These are phyloP conservation scores for Coregonus clupeaformis DNA, from an alignment of 2,113 vertebrate species.

Conservation along the genomic window DNA sequence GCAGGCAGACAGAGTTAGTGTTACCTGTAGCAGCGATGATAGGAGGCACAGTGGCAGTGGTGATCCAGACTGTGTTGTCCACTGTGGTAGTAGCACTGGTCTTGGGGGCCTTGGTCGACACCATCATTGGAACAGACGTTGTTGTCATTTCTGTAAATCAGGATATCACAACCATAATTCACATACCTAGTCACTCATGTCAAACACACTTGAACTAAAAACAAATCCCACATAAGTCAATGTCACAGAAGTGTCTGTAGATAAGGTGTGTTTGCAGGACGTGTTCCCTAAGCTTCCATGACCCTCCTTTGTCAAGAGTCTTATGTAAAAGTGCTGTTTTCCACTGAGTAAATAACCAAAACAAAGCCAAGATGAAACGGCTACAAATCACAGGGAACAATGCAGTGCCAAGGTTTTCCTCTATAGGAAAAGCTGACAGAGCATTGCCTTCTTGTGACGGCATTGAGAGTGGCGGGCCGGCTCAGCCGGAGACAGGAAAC, in stretches of 20 bases:
- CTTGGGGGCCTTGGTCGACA: constrained; percentile 46
- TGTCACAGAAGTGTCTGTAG: constrained; percentile 19
- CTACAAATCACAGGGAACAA: constrained; percentile 62
- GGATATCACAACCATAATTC: constrained; percentile 58
- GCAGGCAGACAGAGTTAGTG: neutral
- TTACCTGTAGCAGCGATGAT: constrained; percentile 66
- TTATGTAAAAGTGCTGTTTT: constrained; percentile 45
- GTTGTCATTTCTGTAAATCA: constrained; percentile 63
- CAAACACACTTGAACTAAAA: neutral
- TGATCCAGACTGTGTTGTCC: constrained; percentile 43
- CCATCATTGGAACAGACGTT: constrained; percentile 56
- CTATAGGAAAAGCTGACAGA: constrained; percentile 68
- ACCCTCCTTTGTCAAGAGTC: constrained; percentile 24
- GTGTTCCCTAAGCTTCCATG: constrained; percentile 19
- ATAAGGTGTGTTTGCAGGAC: constrained; percentile 13
- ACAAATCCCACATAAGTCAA: neutral
- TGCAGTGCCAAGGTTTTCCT: constrained; percentile 58
- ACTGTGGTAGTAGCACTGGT: constrained; percentile 10
- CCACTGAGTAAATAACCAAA: constrained; percentile 44
- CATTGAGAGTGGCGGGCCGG: constrained; percentile 32
- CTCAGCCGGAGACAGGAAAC: constrained; percentile 64
- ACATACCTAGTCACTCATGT: neutral
- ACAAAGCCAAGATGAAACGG: constrained; percentile 55
- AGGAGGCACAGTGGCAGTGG: constrained; percentile 52
- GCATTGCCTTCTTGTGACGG: constrained; percentile 7